Evolutionary conservation across 2,888 invertebrate species (phyloP).

Genomic region (Xylota segnis): DNA sequence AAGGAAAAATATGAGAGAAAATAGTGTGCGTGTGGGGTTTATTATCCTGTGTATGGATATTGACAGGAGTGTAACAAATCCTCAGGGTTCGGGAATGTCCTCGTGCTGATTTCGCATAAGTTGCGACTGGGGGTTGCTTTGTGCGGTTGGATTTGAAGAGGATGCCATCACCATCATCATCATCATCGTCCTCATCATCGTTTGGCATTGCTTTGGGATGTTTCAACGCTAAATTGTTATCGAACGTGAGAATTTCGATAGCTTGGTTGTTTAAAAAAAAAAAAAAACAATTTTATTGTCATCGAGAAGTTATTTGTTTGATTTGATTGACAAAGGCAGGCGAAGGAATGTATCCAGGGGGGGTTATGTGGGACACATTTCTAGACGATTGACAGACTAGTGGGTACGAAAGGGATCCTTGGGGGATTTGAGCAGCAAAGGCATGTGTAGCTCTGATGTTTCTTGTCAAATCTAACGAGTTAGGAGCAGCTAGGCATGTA

Average conservation of each 20-base stretch:
- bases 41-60: slow-evolving; percentile 35
- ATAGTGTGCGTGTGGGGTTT: slow-evolving; percentile 30
- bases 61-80: slow-evolving; percentile 53
- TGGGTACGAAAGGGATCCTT: too few relatives aligned
- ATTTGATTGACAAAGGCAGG: slow-evolving; percentile 63
- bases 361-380: not conserved
- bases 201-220: slow-evolving; percentile 53
- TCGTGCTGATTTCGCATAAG: slow-evolving; percentile 36
- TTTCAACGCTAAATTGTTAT: slow-evolving; percentile 69
- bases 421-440: too few relatives aligned
- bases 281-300: slow-evolving; percentile 32
- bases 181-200: slow-evolving; percentile 1
- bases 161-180: slow-evolving; percentile 40
- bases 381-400: too few relatives aligned
- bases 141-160: slow-evolving; percentile 44
- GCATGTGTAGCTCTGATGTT: too few relatives aligned
- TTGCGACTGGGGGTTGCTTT: not conserved
- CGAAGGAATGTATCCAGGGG: slow-evolving; percentile 21
- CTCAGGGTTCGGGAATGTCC: slow-evolving; percentile 38
- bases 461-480: too few relatives aligned
- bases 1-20: not conserved
- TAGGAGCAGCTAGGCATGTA: too few relatives aligned
- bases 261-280: slow-evolving; percentile 27
- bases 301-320: slow-evolving; percentile 60
- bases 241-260: slow-evolving; percentile 66